Conservation (phyloP, 2,797 vertebrate genomes). For the Macropodus opercularis region DNA sequence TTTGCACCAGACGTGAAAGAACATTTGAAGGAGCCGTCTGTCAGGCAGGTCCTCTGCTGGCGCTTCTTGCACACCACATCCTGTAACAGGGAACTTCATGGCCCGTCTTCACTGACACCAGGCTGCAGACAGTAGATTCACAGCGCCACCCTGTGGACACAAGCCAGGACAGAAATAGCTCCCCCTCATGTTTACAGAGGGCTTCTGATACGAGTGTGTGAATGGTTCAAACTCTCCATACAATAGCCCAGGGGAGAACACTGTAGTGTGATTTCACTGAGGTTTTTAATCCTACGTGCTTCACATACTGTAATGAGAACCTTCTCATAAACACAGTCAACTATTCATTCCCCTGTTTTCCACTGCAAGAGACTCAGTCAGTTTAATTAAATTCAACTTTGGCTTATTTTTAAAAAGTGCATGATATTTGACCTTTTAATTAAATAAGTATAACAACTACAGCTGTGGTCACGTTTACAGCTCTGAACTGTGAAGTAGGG, state of each 20-base stretch:
- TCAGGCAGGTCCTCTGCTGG: conserved; percentile 18
- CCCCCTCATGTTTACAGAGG: conserved; percentile 24
- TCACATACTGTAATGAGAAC: conserved; percentile 6
- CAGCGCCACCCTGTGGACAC: conserved; percentile 61
- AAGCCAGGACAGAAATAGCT: neutral
- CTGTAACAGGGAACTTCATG: conserved; percentile 6
- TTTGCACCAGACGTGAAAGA: conserved; percentile 1
- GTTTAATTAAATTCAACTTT: too few relatives aligned
- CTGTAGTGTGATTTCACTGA: conserved; percentile 18
- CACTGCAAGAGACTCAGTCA: too few relatives aligned
- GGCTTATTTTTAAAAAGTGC: too few relatives aligned
- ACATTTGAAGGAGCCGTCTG: neutral
- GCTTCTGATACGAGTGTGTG: neutral
- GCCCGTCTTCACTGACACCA: neutral
- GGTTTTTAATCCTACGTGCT: neutral
- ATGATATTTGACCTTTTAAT: too few relatives aligned
- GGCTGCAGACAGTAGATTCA: neutral
- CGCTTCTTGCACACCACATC: conserved; percentile 21
- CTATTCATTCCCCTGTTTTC: too few relatives aligned
- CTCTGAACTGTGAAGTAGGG: too few relatives aligned
- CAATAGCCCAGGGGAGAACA: too few relatives aligned
- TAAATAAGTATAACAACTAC: too few relatives aligned
- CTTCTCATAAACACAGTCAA: neutral
- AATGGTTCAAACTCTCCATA: too few relatives aligned
- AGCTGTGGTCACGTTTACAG: too few relatives aligned